phyloP scores from a whole-genome alignment of 2,888 invertebrate genomes.

The Diaperis boleti region DNA sequence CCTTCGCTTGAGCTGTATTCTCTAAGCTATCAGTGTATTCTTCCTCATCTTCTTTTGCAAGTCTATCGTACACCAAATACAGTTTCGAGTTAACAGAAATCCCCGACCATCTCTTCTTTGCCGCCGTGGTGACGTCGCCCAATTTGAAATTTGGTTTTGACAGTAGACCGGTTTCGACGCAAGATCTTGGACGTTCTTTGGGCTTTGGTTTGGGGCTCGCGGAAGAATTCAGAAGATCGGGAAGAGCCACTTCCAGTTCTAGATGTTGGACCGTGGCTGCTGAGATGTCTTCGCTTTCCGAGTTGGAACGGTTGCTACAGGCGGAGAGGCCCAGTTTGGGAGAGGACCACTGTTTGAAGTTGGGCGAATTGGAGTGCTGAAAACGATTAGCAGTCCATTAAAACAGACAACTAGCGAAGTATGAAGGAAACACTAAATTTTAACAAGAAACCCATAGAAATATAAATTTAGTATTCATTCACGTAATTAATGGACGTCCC shows the following conservation, averaged over 20 bases:
- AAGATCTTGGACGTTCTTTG: conserved; percentile 76
- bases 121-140: conserved; percentile 63
- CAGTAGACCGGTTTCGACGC: conserved; percentile 70
- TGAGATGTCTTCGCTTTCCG: conserved; percentile 63
- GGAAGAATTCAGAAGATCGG: conserved; percentile 70
- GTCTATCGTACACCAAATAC: conserved; percentile 79
- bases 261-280: conserved; percentile 68
- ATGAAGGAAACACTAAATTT: no score
- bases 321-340: conserved; percentile 67
- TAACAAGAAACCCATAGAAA: no score
- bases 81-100: conserved; percentile 78
- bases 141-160: conserved; percentile 61
- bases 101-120: conserved; percentile 80
- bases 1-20: conserved; percentile 60
- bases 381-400: no score
- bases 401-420: no score
- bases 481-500: no score
- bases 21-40: conserved; percentile 82
- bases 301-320: conserved; percentile 67
- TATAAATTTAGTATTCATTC: no score
- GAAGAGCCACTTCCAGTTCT: conserved; percentile 63
- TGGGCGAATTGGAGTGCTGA: conserved; percentile 52
- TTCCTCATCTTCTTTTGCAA: conserved; percentile 76
- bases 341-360: conserved; percentile 64
- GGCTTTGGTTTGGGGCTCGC: conserved; percentile 66